phyloP scores from a whole-genome alignment of 2,888 invertebrate genomes.

The Lasius platythorax region DNA sequence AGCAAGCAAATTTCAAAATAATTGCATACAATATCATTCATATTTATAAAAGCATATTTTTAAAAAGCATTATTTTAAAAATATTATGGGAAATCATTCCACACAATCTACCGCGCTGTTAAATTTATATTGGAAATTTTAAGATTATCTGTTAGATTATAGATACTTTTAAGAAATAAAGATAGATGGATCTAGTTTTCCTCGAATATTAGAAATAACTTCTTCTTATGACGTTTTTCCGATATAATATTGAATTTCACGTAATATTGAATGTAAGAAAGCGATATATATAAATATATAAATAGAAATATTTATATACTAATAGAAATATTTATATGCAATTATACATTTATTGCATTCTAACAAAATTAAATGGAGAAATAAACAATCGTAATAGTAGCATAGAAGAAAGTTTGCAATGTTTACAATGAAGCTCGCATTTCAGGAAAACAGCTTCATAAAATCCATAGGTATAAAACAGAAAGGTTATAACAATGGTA shows the following conservation, averaged over 20 bases:
- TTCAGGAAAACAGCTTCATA: constrained; percentile 12
- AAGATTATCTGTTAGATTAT: background rate
- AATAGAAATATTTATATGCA: background rate
- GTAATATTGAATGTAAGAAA: background rate
- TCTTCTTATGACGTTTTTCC: background rate
- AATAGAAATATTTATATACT: background rate
- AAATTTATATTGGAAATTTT: background rate
- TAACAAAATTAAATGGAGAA: background rate
- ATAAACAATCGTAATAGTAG: background rate
- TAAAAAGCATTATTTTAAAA: constrained; percentile 28
- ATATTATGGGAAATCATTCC: constrained; percentile 4
- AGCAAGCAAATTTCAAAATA: constrained; percentile 3
- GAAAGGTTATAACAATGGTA: constrained; percentile 10
- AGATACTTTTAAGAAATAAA: background rate
- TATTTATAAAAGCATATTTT: constrained; percentile 9
- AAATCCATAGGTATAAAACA: background rate
- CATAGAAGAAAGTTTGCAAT: background rate
- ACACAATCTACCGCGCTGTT: background rate
- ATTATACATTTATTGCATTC: background rate
- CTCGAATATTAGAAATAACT: background rate
- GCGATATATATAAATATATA: no score
- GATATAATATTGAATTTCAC: background rate
- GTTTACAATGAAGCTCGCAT: background rate
- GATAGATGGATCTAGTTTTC: background rate
- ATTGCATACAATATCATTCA: background rate